These are phyloP conservation scores for Hydrotaea diabolus DNA, from an alignment of 2,888 invertebrate species.

Conservation along the genomic window DNA sequence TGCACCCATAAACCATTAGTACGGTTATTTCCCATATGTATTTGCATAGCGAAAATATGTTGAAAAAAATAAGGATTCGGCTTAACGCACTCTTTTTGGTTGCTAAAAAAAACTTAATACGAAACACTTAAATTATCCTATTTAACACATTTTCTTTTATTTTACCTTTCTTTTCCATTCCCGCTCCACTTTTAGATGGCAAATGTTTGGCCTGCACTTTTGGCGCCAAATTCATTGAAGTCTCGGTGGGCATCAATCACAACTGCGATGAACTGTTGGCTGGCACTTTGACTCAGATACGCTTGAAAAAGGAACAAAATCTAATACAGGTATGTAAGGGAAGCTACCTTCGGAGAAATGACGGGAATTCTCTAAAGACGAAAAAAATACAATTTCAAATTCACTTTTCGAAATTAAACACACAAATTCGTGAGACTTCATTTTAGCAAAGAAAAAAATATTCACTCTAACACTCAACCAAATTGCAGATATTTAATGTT, in stretches of 20 bases:
- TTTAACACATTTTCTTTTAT: too few species aligned
- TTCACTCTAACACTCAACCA: background rate
- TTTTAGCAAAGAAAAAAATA: conserved; percentile 9
- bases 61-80: too few species aligned
- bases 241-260: conserved; percentile 97
- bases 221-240: conserved; percentile 96
- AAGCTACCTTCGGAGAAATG: background rate
- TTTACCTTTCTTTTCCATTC: background rate
- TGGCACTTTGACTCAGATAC: conserved; percentile 94
- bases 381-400: background rate
- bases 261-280: conserved; percentile 97
- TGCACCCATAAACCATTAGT: too few species aligned
- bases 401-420: conserved; percentile 1
- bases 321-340: conserved; percentile 79
- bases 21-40: too few species aligned
- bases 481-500: background rate
- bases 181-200: conserved; percentile 86
- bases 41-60: too few species aligned
- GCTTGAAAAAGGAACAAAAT: conserved; percentile 88
- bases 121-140: too few species aligned
- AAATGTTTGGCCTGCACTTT: conserved; percentile 95
- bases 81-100: too few species aligned
- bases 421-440: background rate
- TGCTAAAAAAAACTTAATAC: too few species aligned
- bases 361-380: background rate